Percentiles rank a stretch among this genome's conserved stretches.
These are phyloP conservation scores for Nesospiza acunhae DNA, from an alignment of 2,113 vertebrate species.

Conservation along the genomic window DNA sequence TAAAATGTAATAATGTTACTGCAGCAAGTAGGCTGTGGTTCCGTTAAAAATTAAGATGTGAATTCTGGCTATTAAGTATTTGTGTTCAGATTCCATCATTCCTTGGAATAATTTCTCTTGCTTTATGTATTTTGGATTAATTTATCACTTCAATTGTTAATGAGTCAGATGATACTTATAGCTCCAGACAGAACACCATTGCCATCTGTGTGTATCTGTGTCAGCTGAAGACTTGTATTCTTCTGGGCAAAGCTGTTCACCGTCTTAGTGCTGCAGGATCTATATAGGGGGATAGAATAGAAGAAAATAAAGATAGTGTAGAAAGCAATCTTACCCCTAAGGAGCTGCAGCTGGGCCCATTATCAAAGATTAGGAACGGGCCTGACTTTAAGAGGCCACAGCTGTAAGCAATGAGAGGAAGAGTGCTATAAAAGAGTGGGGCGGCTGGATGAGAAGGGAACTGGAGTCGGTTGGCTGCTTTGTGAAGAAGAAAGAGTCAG, in stretches of 20 bases:
- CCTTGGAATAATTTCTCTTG: neutral
- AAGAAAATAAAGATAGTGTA: too few relatives aligned
- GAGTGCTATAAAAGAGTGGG: too few relatives aligned
- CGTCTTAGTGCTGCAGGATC: neutral
- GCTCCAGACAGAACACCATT: neutral
- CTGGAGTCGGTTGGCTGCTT: too few relatives aligned
- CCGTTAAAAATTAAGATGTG: neutral
- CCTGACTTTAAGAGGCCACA: too few relatives aligned
- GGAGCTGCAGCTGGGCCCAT: too few relatives aligned
- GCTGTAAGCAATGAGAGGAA: too few relatives aligned
- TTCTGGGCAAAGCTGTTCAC: neutral
- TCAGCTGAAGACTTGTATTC: neutral
- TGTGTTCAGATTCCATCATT: neutral
- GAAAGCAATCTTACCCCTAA: too few relatives aligned
- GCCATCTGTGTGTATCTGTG: neutral
- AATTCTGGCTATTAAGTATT: neutral
- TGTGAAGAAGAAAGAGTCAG: too few relatives aligned
- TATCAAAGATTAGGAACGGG: too few relatives aligned
- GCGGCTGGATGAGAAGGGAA: too few relatives aligned
- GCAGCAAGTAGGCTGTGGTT: neutral
- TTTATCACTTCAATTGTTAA: neutral
- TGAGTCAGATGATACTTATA: neutral
- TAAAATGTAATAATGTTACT: neutral
- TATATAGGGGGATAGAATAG: too few relatives aligned
- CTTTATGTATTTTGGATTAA: neutral